Percentiles rank a stretch among this genome's conserved stretches.
phyloP scores from a whole-genome alignment of 2,113 vertebrate species.

The Corythornis madagascariensis region DNA sequence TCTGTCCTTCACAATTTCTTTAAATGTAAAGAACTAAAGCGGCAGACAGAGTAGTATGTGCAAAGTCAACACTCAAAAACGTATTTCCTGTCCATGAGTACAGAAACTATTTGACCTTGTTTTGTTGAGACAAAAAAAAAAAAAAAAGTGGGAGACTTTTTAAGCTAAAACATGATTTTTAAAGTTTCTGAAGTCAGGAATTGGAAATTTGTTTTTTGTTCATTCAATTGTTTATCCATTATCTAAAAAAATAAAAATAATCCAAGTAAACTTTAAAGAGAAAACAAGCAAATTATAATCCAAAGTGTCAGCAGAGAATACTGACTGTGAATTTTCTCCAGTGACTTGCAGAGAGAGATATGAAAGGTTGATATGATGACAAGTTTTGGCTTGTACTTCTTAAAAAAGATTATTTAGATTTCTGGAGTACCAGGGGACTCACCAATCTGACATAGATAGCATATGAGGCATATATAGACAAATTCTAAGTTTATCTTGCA shows the following conservation, averaged over 20 bases:
- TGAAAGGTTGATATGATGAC: neutral
- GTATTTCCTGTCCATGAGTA: conserved; percentile 23
- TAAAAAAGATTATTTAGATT: neutral
- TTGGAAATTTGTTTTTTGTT: neutral
- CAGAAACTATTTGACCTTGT: conserved; percentile 14
- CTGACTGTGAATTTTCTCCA: neutral
- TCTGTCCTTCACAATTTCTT: neutral
- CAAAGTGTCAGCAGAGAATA: neutral
- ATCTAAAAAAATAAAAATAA: neutral
- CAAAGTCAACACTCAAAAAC: conserved; percentile 38
- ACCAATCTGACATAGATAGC: neutral
- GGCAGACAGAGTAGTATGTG: conserved; percentile 46
- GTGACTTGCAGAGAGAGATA: neutral
- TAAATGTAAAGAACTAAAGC: conserved; percentile 16
- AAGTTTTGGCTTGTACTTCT: neutral
- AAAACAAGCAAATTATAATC: neutral
- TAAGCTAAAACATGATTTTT: conserved; percentile 41
- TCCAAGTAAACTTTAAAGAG: neutral
- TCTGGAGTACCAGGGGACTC: neutral
- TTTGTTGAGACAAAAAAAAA: neutral
- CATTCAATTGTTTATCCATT: neutral
- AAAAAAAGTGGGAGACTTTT: neutral
- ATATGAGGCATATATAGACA: neutral
- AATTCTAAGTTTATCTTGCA: neutral
- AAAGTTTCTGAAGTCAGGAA: conserved; percentile 64